phyloP scores from a whole-genome alignment of 2,797 vertebrate genomes.

The Tenualosa thibaudeaui region DNA sequence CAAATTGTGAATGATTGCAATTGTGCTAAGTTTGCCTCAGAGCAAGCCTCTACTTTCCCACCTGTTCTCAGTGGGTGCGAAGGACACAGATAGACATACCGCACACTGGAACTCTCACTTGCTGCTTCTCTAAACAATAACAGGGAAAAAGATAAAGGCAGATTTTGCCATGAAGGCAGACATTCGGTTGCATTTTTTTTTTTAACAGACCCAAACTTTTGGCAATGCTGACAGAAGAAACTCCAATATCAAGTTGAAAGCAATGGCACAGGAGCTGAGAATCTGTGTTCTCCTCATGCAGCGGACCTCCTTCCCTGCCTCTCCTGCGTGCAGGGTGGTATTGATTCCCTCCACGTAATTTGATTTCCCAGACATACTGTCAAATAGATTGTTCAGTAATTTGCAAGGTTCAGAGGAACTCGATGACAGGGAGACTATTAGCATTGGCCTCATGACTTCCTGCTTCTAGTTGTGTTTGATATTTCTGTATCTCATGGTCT shows the following conservation, averaged over 20 bases:
- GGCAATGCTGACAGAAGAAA: neutral
- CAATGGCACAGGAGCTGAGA: neutral
- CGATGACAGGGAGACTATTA: conserved; percentile 6
- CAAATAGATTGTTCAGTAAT: conserved; percentile 14
- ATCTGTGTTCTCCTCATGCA: neutral
- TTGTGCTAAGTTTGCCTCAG: too few species aligned
- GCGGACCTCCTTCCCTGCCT: neutral
- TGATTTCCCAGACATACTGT: neutral
- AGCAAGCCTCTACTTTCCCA: neutral
- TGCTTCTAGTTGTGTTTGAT: neutral
- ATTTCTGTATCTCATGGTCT: neutral
- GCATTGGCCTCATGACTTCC: neutral
- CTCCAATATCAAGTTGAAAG: neutral
- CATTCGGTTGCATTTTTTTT: neutral
- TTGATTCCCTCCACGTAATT: neutral
- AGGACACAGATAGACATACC: neutral
- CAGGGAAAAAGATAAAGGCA: neutral
- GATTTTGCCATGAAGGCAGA: neutral
- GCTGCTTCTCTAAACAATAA: neutral
- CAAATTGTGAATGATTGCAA: neutral
- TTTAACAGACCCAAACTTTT: neutral
- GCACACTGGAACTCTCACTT: neutral
- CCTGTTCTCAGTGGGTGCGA: neutral
- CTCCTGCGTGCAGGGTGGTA: neutral
- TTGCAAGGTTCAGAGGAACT: neutral